phyloP scores from a whole-genome alignment of 2,888 invertebrate species.

The Steinernema scapterisci region DNA sequence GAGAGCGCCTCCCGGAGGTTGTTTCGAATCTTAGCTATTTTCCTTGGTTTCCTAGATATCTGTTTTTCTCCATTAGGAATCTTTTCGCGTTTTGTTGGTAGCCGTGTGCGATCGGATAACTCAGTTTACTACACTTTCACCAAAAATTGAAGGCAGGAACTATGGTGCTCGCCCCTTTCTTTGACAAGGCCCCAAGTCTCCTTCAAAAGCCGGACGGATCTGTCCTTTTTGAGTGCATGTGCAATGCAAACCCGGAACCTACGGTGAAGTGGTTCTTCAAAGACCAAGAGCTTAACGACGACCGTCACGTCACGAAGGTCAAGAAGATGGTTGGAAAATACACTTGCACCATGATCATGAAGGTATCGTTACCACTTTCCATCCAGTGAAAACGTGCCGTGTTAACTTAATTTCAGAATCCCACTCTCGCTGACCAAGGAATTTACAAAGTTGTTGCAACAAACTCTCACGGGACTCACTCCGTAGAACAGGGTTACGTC shows the following conservation, averaged over 20 bases:
- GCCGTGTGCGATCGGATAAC: no score
- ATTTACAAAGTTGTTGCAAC: conserved; percentile 59
- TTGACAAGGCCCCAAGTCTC: conserved; percentile 59
- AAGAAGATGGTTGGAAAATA: conserved; percentile 64
- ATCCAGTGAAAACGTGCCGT: not conserved
- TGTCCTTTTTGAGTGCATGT: conserved; percentile 61
- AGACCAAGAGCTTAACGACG: conserved; percentile 55
- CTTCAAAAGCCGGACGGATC: conserved; percentile 57
- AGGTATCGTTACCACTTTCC: conserved; percentile 41
- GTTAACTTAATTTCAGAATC: conserved; percentile 59
- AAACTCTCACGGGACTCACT: conserved; percentile 53
- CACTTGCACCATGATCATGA: conserved; percentile 56
- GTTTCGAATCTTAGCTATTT: no score
- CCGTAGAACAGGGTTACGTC: conserved; percentile 59
- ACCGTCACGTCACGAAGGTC: conserved; percentile 55
- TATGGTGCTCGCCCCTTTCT: conserved; percentile 54
- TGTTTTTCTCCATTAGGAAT: no score
- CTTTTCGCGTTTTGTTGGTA: no score
- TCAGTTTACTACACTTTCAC: no score
- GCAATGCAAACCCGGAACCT: conserved; percentile 60
- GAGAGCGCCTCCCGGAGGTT: no score
- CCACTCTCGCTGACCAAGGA: conserved; percentile 60
- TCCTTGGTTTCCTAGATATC: no score
- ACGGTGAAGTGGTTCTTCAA: conserved; percentile 60
- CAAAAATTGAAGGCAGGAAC: no score